These are phyloP conservation scores for Anisognathus igniventris DNA, from an alignment of 2,797 vertebrate species.

Conservation along the genomic window DNA sequence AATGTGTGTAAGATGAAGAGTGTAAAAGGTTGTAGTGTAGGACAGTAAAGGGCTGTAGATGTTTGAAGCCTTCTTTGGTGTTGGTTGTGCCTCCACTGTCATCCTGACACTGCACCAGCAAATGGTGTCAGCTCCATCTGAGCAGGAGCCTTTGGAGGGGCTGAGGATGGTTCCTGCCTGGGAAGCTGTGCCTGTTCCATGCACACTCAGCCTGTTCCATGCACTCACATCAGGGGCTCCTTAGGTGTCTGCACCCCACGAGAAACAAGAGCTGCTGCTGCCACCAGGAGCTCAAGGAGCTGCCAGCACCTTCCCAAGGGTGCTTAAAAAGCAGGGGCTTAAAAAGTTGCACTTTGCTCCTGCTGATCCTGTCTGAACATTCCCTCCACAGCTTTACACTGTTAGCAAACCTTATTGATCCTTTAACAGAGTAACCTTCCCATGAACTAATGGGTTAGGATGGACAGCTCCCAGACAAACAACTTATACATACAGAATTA, in stretches of 20 bases:
- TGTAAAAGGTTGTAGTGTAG: background rate
- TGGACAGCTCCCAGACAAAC: background rate
- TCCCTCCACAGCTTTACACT: background rate
- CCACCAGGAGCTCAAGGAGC: background rate
- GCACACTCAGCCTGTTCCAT: too few species aligned
- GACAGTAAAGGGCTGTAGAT: background rate
- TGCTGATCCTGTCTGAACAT: background rate
- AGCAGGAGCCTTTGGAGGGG: background rate
- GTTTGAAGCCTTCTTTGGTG: background rate
- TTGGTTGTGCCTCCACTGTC: background rate
- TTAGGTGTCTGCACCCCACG: rapidly evolving
- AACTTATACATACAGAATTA: background rate
- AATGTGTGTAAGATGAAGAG: background rate
- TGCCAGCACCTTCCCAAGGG: background rate
- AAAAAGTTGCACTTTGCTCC: background rate
- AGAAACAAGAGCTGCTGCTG: background rate
- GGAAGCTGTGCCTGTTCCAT: background rate
- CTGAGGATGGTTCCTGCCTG: background rate
- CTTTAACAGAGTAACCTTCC: background rate
- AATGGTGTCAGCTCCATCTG: background rate
- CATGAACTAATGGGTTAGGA: background rate
- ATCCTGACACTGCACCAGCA: background rate
- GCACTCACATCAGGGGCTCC: background rate
- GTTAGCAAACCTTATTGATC: background rate
- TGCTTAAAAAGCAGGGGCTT: background rate